Evolutionary conservation across 2,797 vertebrate genomes (phyloP).

Genomic region (Darevskia nairensis): DNA sequence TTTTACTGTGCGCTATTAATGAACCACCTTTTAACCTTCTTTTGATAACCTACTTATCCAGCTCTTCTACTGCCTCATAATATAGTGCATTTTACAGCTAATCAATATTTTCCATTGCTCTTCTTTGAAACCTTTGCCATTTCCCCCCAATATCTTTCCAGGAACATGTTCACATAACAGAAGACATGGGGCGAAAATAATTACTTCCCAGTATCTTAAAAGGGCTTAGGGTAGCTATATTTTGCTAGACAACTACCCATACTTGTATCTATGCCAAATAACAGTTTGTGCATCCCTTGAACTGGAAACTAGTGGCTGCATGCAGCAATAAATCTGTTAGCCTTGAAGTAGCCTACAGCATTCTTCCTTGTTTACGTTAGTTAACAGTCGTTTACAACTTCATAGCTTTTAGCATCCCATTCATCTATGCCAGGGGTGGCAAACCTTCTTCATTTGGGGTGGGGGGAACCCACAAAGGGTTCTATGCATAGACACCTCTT

Average conservation of each 20-base stretch:
- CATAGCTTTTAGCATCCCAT: background rate
- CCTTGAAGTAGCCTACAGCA: background rate
- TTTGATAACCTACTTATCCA: conserved; percentile 19
- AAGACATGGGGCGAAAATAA: background rate
- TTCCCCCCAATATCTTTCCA: conserved; percentile 22
- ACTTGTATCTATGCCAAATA: background rate
- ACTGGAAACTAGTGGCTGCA: background rate
- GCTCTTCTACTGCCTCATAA: conserved; percentile 2
- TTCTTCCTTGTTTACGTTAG: background rate
- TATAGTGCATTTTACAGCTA: conserved; percentile 22
- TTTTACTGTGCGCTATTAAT: conserved; percentile 4
- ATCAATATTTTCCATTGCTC: conserved; percentile 35
- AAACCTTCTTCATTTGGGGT: too few species aligned
- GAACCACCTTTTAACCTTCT: conserved; percentile 9
- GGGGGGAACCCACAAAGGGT: too few species aligned
- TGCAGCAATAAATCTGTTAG: background rate
- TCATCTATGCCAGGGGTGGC: background rate
- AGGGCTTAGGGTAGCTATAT: background rate
- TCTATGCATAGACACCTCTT: background rate
- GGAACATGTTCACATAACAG: conserved; percentile 8
- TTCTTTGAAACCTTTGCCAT: conserved; percentile 27
- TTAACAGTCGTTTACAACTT: background rate
- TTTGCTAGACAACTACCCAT: background rate
- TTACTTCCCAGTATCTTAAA: background rate
- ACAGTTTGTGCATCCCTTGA: background rate